Evolutionary conservation across 2,888 invertebrate genomes (phyloP), one percentile per base, ranked within the genome.

Genomic region (Apodemia mormo): DNA sequence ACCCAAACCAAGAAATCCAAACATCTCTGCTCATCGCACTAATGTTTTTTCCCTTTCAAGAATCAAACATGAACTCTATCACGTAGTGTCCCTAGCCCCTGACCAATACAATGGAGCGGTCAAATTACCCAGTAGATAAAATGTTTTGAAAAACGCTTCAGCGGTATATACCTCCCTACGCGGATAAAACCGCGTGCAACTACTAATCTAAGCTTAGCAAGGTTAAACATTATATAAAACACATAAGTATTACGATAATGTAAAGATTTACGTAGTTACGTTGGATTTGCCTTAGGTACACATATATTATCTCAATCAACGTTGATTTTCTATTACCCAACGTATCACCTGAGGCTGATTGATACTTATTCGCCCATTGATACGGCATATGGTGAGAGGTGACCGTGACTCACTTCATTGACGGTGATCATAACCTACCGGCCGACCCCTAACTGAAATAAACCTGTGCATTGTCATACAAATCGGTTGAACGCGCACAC

Each of bases 381-480:
- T 77, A 72, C 78, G 86, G 90, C 88, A 75, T 77, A 72, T 78
- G 86, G 90, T 88, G 90, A 89, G 89, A 87, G 90, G 90, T 72
- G 89, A 81, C 91, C 89, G 84, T 90, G 89, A 82, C 88, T 89
- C 76, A 78, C 76, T 76, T 86, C 86, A 85, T 85, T 87, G 85
- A 87, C 86, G 83, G 86, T 80, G 81, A 74, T 75, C 74, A 74
- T 76, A 80, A 79, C 77, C 80, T 80, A 77, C 83, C 81, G 75
- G 80, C 78, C 85, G 88, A 88, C 86, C 90, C 85, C 82, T 78
- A 77, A 77, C 78, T 78, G 81, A 84, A 85, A 84, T 81, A 80
- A 75, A 78, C 79, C 76, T 74, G 65, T 66, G 79, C 86, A 90
- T 89, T 90, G 90, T 90, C 85, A 86, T 84, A 84, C 86, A 86